Evolutionary conservation across 1,140 invertebrate genomes (phyloP).

Genomic region (Augochlora pura): DNA sequence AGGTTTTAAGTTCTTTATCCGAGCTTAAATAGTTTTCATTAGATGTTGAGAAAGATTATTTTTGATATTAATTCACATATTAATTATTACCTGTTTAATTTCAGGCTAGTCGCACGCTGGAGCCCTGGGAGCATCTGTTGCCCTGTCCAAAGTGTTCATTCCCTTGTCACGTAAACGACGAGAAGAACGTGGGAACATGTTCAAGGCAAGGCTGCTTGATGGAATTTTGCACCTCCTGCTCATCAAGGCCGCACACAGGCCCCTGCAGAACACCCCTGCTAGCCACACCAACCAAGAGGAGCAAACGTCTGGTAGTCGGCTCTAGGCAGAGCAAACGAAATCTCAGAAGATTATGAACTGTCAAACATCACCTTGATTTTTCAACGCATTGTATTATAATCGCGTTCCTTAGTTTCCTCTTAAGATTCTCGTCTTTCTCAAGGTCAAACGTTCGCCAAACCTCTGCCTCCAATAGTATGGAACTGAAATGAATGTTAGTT

Average conservation of each 20-base stretch:
- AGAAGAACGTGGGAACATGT: slow-evolving; percentile 74
- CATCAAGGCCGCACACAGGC: slow-evolving; percentile 71
- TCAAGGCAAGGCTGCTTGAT: slow-evolving; percentile 73
- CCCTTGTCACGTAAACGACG: slow-evolving; percentile 72
- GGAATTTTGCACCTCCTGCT: slow-evolving; percentile 76
- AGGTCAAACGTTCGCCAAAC: neutral
- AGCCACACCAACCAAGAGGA: slow-evolving; percentile 77
- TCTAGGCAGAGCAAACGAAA: slow-evolving; percentile 77
- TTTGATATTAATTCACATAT: neutral
- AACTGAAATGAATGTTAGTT: too few relatives aligned
- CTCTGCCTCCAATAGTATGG: too few relatives aligned
- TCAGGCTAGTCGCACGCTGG: slow-evolving; percentile 75
- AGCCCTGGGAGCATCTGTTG: slow-evolving; percentile 71
- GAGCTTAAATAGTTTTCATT: too few relatives aligned
- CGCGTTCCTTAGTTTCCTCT: neutral
- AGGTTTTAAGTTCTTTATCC: too few relatives aligned
- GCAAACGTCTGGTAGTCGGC: slow-evolving; percentile 71
- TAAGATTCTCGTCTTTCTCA: neutral
- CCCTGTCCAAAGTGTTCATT: slow-evolving; percentile 76
- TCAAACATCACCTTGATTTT: neutral
- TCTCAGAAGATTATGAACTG: slow-evolving; percentile 67
- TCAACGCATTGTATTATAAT: neutral
- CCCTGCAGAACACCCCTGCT: slow-evolving; percentile 75
- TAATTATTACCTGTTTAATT: slow-evolving; percentile 40
- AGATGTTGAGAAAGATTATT: too few relatives aligned